Conservation (phyloP, 2,888 invertebrate species). For the Lithophane leautieri region DNA sequence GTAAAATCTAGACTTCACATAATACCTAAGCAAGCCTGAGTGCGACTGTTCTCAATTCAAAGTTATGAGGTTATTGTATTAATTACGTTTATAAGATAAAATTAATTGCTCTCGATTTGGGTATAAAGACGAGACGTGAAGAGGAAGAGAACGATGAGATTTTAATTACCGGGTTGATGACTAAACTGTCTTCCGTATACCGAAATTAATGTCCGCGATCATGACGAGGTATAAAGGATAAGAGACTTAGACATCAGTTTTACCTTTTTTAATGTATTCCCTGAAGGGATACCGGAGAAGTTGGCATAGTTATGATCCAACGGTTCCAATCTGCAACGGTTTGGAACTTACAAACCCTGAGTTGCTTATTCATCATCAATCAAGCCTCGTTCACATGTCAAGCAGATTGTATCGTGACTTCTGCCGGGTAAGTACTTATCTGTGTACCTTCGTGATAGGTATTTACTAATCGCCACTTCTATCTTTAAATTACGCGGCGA, state of each 20-base stretch:
- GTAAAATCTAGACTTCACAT: constrained; percentile 2
- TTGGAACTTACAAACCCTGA: neutral
- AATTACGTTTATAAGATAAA: constrained; percentile 20
- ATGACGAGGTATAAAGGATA: neutral
- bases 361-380: neutral
- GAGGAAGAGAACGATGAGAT: constrained; percentile 34
- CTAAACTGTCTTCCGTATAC: constrained; percentile 47
- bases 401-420: neutral
- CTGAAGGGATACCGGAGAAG: neutral
- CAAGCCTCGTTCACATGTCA: neutral
- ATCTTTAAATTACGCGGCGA: constrained; percentile 4
- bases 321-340: too few species aligned
- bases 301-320: neutral
- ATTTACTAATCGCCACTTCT: neutral
- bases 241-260: neutral
- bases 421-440: neutral
- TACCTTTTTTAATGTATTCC: neutral
- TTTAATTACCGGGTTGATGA: constrained; percentile 21
- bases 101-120: constrained; percentile 30
- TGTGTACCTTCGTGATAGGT: neutral
- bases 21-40: neutral
- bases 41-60: neutral
- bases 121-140: constrained; percentile 4
- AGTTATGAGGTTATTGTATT: constrained; percentile 17
- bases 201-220: constrained; percentile 15